Evolutionary conservation across 1,140 invertebrate species (phyloP), one percentile per base, ranked within the genome.

Genomic region (Galleria mellonella): DNA sequence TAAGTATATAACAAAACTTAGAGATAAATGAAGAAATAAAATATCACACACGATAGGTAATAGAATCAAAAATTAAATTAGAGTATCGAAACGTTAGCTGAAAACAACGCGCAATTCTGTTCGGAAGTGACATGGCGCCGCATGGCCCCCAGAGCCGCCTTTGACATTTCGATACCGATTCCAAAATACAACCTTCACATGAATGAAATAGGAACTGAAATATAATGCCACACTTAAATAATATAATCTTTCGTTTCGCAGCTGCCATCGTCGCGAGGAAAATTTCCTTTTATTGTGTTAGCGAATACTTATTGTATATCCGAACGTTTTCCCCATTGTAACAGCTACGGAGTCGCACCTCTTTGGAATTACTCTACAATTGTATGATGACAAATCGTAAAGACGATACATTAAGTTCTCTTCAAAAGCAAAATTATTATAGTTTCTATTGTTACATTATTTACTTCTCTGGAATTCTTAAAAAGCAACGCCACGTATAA

Each of bases 201-300:
- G 5, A n/a, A 31, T 40, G 37, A 13, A 57, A 62, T 71, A 72
- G 54, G 51, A 45, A 28, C 53, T 55, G 63, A 48, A 68, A 59
- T 62, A 50, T 43, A 57, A 44, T 48, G 37, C 42, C 54, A 49
- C 29, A 35, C 43, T 23, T 39, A 39, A 55, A 27, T 41, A 51
- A 66, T 65, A 66, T 57, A 69, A 66, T 71, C 55, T 70, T 68
- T 64, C 55, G 54, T 61, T 63, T 56, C 55, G 36, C 47, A 62
- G 49, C 54, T 50, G 52, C 38, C 44, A 54, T 45, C 59, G 64
- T 67, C 55, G 60, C 60, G 47, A 66, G 66, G 63, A 72, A 72
- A 77, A 71, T 72, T 72, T 69, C 65, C 62, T 76, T 74, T 78
- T 78, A 82, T 78, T 70, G 67, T 81, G 60, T 78, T 74, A 72